Evolutionary conservation across 2,797 vertebrate species (phyloP).

Genomic region (Alca torda): DNA sequence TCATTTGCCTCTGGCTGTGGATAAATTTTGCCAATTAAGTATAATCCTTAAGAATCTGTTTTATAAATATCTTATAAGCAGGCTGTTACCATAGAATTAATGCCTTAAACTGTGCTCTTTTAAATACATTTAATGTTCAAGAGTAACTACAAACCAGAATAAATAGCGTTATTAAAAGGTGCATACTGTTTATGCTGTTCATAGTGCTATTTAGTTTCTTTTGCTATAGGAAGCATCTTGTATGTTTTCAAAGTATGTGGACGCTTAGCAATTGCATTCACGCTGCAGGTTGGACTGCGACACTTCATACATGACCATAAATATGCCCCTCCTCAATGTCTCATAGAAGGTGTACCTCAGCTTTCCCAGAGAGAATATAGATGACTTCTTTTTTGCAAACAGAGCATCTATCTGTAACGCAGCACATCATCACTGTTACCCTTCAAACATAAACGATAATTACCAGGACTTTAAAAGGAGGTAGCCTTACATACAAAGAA

Average conservation of each 20-base stretch:
- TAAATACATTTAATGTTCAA: slow-evolving; percentile 39
- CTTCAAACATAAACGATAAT: neutral
- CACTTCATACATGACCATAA: slow-evolving; percentile 71
- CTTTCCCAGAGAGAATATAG: slow-evolving; percentile 12
- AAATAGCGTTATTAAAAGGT: slow-evolving; percentile 38
- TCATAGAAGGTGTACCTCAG: slow-evolving; percentile 17
- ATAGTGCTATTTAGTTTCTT: slow-evolving; percentile 54
- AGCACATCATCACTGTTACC: slow-evolving; percentile 56
- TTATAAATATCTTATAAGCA: slow-evolving; percentile 62
- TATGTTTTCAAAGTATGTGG: slow-evolving; percentile 43
- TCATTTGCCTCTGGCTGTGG: slow-evolving; percentile 43
- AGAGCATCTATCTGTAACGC: slow-evolving; percentile 51
- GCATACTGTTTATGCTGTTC: slow-evolving; percentile 49
- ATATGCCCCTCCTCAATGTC: slow-evolving; percentile 28
- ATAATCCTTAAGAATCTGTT: slow-evolving; percentile 53
- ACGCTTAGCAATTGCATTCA: slow-evolving; percentile 65
- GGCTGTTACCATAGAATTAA: slow-evolving; percentile 43
- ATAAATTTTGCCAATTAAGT: slow-evolving; percentile 61
- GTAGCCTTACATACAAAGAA: neutral
- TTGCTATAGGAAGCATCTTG: slow-evolving; percentile 53
- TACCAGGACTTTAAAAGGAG: slow-evolving; percentile 17
- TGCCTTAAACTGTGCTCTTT: slow-evolving; percentile 32
- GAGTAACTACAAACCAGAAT: slow-evolving; percentile 25
- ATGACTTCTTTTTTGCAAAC: slow-evolving; percentile 55
- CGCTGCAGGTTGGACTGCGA: slow-evolving; percentile 59